Conservation (phyloP, 2,797 vertebrate species). For the Hypotaenidia okinawae region DNA sequence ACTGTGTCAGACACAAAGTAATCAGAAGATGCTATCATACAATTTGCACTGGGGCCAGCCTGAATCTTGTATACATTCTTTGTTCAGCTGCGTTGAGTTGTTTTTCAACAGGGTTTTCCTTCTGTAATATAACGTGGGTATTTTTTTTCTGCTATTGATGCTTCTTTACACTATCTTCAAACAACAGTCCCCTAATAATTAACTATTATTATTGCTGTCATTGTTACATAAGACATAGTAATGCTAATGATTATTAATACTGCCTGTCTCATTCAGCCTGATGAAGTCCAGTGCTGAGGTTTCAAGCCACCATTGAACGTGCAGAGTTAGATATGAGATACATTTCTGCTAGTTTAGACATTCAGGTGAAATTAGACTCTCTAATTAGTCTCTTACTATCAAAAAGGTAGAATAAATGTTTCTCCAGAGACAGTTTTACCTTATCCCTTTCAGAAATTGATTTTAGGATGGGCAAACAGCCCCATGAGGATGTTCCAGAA, state of each 20-base stretch:
- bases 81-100: not conserved
- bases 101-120: not conserved
- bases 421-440: not conserved
- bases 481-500: not conserved
- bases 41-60: conserved; percentile 50
- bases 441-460: not conserved
- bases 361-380: not conserved
- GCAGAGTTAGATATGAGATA: not conserved
- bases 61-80: not conserved
- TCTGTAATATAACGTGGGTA: not conserved
- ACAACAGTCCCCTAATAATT: not conserved
- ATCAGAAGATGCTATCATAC: conserved; percentile 56
- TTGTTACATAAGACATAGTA: not conserved
- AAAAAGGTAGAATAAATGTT: not conserved
- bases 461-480: not conserved
- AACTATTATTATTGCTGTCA: not conserved
- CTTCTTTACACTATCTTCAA: not conserved
- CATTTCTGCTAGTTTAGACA: not conserved
- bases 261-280: not conserved
- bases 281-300: not conserved
- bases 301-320: not conserved
- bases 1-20: conserved; percentile 54
- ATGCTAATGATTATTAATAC: not conserved
- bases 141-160: not conserved
- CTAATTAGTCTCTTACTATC: not conserved